These are phyloP conservation scores for Syrrhaptes paradoxus DNA, from an alignment of 2,113 vertebrate genomes.

Conservation along the genomic window DNA sequence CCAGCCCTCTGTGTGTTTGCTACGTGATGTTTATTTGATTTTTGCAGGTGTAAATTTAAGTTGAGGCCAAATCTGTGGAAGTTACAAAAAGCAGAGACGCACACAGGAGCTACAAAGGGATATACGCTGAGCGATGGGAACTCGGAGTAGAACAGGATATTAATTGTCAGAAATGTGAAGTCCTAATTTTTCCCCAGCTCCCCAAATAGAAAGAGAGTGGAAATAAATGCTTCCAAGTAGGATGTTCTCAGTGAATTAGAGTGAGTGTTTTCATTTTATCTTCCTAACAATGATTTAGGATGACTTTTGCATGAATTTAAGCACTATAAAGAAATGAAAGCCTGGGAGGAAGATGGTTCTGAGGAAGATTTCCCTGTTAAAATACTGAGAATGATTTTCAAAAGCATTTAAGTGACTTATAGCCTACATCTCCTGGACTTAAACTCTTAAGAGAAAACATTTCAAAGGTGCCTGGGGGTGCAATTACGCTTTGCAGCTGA, in stretches of 20 bases:
- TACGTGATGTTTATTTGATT: not conserved
- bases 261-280: conserved; percentile 47
- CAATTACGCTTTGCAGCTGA: not conserved
- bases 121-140: not conserved
- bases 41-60: conserved; percentile 28
- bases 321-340: conserved; percentile 8
- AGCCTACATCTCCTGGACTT: not conserved
- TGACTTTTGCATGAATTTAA: conserved; percentile 40
- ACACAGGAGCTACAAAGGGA: not conserved
- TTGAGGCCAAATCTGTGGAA: not conserved
- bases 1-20: not conserved
- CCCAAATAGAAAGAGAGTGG: conserved; percentile 16
- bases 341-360: not conserved
- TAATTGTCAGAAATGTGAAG: conserved; percentile 34
- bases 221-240: conserved; percentile 36
- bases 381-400: conserved; percentile 21
- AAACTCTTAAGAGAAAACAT: conserved; percentile 34
- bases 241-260: conserved; percentile 41
- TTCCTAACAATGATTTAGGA: conserved; percentile 44
- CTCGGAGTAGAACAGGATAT: not conserved
- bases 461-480: conserved; percentile 11
- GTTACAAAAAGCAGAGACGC: not conserved
- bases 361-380: conserved; percentile 29
- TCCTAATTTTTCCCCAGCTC: conserved; percentile 47
- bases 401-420: conserved; percentile 44